Percentiles rank a stretch among this genome's conserved stretches.
phyloP scores from a whole-genome alignment of 1,140 invertebrate species.

The Heliconius eleuchia region DNA sequence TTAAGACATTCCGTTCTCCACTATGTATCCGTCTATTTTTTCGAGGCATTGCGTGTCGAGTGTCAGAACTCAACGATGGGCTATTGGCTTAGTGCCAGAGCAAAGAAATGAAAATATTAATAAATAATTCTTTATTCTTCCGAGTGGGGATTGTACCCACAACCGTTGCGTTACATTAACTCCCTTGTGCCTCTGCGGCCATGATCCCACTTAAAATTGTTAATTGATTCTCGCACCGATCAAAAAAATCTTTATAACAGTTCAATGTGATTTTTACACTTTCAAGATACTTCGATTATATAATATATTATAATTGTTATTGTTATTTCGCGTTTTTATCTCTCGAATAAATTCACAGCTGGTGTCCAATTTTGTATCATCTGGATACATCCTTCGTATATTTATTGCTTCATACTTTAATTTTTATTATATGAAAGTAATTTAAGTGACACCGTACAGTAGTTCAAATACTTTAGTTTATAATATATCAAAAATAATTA shows the following conservation, averaged over 20 bases:
- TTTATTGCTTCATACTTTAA: not conserved
- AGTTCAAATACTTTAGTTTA: not conserved
- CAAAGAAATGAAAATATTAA: no score
- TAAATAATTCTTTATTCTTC: no score
- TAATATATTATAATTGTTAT: constrained; percentile 9
- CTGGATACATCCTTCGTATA: not conserved
- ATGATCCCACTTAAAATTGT: not conserved
- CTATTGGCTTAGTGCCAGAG: no score
- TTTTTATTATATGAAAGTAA: not conserved
- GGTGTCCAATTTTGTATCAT: constrained; percentile 2
- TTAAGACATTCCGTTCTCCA: no score
- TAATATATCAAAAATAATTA: not conserved
- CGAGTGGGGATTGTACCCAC: no score
- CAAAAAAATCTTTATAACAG: constrained; percentile 1
- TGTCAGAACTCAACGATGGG: no score
- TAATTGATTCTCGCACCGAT: not conserved
- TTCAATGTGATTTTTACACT: not conserved
- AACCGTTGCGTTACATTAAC: no score
- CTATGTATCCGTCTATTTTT: no score
- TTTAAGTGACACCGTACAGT: not conserved
- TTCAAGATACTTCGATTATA: not conserved
- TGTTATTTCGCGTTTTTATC: constrained; percentile 4
- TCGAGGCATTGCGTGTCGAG: no score
- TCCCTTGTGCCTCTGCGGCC: no score
- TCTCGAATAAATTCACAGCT: constrained; percentile 8